Conservation (phyloP, 1,140 invertebrate genomes). For the Lordiphosa mommai region DNA sequence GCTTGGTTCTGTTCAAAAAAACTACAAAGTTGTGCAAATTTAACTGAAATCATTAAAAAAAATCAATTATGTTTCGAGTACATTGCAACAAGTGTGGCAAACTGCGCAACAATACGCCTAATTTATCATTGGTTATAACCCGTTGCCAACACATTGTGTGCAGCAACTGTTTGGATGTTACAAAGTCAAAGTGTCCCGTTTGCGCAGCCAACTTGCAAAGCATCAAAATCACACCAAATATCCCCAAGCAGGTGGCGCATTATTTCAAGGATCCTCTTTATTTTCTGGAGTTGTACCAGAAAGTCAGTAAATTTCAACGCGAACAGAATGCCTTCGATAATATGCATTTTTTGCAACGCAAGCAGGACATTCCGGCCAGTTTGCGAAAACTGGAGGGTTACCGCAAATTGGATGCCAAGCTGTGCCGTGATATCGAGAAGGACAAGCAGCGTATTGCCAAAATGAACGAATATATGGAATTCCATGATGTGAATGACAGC, state of each 20-base stretch:
- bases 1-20: no score
- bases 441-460: background rate
- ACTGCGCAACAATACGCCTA: background rate
- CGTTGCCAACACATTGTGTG: background rate
- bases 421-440: background rate
- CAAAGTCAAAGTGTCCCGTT: background rate
- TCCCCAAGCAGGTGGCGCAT: background rate
- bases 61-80: background rate
- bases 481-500: background rate
- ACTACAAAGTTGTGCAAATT: no score
- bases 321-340: background rate
- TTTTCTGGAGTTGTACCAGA: background rate
- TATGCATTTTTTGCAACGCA: background rate
- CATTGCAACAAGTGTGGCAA: conserved; percentile 3
- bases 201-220: background rate
- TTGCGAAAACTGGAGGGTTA: background rate
- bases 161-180: background rate
- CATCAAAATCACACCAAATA: background rate
- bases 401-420: background rate
- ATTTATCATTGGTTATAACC: background rate
- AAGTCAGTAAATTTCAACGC: background rate
- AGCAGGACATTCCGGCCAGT: background rate
- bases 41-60: no score
- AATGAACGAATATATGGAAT: background rate
- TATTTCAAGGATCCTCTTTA: conserved; percentile 1